phyloP scores from a whole-genome alignment of 2,113 vertebrate genomes.

The Amblyornis subalaris region DNA sequence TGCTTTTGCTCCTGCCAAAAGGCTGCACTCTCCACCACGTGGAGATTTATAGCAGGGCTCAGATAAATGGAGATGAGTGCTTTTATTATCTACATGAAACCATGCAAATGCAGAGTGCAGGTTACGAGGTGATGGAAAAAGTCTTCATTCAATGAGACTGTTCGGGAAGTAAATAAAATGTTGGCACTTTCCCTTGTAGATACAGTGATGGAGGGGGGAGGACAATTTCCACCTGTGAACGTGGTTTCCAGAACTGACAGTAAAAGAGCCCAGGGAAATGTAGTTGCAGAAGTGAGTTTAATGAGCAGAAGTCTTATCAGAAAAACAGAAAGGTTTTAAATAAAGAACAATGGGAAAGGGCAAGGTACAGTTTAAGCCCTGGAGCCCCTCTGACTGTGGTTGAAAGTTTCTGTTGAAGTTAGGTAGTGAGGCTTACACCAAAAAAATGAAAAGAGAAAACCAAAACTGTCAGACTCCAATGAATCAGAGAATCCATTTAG shows the following conservation, averaged over 20 bases:
- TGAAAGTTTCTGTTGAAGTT: not conserved
- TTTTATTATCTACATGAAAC: not conserved
- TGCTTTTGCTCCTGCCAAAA: not conserved
- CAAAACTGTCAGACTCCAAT: not conserved
- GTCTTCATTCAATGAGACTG: not conserved
- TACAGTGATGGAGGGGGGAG: not conserved
- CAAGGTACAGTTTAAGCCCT: not conserved
- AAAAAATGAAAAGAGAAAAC: accelerated
- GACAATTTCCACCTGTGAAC: not conserved
- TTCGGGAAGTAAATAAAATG: not conserved
- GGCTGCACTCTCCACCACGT: not conserved
- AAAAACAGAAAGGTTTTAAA: not conserved
- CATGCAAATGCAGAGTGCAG: not conserved
- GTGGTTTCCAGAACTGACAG: not conserved
- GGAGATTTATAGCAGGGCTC: not conserved
- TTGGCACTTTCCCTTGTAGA: not conserved
- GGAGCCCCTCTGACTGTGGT: not conserved
- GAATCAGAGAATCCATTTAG: not conserved
- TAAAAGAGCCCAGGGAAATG: not conserved
- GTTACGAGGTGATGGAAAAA: not conserved
- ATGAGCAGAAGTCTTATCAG: not conserved
- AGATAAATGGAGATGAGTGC: not conserved
- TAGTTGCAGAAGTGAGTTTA: not conserved
- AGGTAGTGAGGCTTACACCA: not conserved
- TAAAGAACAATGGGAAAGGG: not conserved